A percentile compares a stretch with the other conserved stretches of the same genome.
These are phyloP conservation scores for Aricia artaxerxes DNA, from an alignment of 2,888 invertebrate species.

Conservation along the genomic window DNA sequence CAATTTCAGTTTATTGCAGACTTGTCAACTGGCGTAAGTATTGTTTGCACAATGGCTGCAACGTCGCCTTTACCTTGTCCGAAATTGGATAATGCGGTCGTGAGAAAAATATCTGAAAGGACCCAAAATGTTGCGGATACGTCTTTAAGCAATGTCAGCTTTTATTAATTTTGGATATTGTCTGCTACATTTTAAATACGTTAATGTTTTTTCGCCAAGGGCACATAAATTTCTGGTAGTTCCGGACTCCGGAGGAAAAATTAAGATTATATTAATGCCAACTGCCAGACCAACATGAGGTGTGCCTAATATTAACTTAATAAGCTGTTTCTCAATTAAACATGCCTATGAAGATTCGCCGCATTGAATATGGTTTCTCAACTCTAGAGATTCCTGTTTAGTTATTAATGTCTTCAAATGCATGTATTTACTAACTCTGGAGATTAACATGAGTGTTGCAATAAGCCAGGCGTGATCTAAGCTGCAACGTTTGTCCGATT, in stretches of 20 bases:
- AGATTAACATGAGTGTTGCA: conserved; percentile 13
- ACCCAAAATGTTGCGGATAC: conserved; percentile 18
- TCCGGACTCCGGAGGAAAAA: not conserved
- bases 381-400: not conserved
- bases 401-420: conserved; percentile 13
- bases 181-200: not conserved
- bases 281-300: no score
- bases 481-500: conserved; percentile 2
- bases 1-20: conserved; percentile 18
- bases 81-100: conserved; percentile 21
- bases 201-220: not conserved
- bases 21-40: not conserved
- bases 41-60: conserved; percentile 12
- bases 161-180: not conserved
- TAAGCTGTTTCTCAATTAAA: not conserved
- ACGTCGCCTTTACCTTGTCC: conserved; percentile 21
- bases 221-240: not conserved
- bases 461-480: not conserved
- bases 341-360: no score
- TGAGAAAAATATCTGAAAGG: conserved; percentile 21
- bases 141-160: not conserved
- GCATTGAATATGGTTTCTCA: not conserved
- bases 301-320: no score
- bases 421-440: conserved; percentile 4
- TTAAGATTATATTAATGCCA: not conserved